Evolutionary conservation across 2,888 invertebrate species (phyloP), one percentile per base, ranked within the genome.

Genomic region (Sthenelais limicola): DNA sequence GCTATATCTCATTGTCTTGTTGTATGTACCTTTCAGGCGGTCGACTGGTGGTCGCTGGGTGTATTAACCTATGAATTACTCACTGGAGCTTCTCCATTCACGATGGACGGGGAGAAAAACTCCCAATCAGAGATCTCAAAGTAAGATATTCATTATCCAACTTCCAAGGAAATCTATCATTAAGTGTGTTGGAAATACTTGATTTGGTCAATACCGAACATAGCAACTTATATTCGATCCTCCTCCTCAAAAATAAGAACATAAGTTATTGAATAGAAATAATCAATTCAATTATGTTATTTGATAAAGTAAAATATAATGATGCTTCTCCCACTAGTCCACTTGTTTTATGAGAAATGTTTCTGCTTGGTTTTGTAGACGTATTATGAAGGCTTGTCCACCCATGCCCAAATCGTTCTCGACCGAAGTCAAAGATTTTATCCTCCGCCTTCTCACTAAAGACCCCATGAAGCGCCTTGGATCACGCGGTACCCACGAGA

Each of bases 21-120:
- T n/a, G n/a, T n/a, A n/a, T n/a, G n/a, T n/a, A n/a, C 51, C 73
- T 79, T 81, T 1, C 90, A 95, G 93, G 94, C 96, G 67, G 98
- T 97, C 5, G 98, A 98, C 90, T 98, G 98, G 98, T 98, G 98
- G 98, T 97, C 97, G 35, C 94, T 98, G 7, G 97, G 97, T 7
- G 97, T 98, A 1, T 89, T 98, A 56, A 95, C 97, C 0, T 98
- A 97, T 90, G 98, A 98, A 89, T 91, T 98, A 52, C 89, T 98
- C 71, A 98, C 97, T 0, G 98, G 98, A 69, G 96, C 97, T 7
- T 97, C 97, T 0, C 98, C 98, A 1, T 98, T 98, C 77, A 97
- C 98, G 9, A 95, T 97, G 0, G 96, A 97, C 82, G 97, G 96
- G 30, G 95, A 96, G 87, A 93, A 92, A 85, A 97, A 97, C 88